Conservation (phyloP, 1,140 invertebrate genomes). For the Zaprionus nigranus region DNA sequence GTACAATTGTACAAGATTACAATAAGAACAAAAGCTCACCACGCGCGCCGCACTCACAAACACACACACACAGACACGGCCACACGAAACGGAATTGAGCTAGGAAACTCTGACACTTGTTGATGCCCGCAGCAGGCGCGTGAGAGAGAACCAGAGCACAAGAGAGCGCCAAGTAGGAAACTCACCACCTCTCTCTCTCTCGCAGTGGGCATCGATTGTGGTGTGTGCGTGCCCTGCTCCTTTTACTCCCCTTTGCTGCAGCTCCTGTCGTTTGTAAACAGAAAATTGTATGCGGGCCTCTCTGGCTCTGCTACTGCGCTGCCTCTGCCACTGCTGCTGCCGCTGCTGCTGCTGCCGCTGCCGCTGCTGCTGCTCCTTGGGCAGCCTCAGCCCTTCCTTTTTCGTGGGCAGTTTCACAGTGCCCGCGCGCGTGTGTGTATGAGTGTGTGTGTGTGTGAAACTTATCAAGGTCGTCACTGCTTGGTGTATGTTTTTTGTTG, state of each 20-base stretch:
- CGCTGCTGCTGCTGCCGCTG: constrained; percentile 11
- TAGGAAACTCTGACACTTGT: constrained; percentile 51
- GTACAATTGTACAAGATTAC: constrained; percentile 30
- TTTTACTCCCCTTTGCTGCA: not conserved
- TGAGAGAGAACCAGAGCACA: constrained; percentile 14
- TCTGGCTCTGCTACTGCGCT: constrained; percentile 29
- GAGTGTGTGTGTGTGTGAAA: constrained; percentile 56
- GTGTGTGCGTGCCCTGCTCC: constrained; percentile 38
- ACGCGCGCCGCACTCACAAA: constrained; percentile 38
- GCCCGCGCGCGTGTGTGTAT: constrained; percentile 12
- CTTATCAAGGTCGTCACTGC: constrained; percentile 77
- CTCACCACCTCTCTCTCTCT: constrained; percentile 51
- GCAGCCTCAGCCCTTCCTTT: constrained; percentile 61
- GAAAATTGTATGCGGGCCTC: constrained; percentile 24
- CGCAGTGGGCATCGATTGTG: constrained; percentile 67
- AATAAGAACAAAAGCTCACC: constrained; percentile 51
- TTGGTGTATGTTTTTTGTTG: constrained; percentile 29
- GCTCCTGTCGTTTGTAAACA: constrained; percentile 35
- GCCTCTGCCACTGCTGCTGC: too few species aligned
- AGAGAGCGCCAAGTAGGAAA: constrained; percentile 44
- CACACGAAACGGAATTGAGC: constrained; percentile 66
- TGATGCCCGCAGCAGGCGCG: constrained; percentile 17
- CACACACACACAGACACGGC: constrained; percentile 44
- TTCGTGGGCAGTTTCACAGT: constrained; percentile 42
- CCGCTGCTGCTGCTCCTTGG: constrained; percentile 46